Base-by-base conservation (phyloP, 2,888 invertebrate species). In the Heliconius charithonia region DNA sequence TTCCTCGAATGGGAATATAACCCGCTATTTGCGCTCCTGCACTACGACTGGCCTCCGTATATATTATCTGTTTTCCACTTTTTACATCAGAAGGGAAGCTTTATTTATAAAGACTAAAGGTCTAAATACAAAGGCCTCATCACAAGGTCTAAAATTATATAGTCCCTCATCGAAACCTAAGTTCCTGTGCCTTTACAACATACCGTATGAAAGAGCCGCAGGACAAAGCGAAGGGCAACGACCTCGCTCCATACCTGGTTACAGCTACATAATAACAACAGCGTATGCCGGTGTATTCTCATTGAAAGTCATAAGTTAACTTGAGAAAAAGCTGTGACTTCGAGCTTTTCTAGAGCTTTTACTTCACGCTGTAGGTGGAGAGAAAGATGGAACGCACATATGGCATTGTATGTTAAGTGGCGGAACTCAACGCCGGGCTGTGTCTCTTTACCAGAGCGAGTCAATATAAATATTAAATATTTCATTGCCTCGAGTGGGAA, bases 161-260 rank as follows among this genome's bases (percentile, higher is more conserved):
- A 63, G 25, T 41, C 63, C 56, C 41, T 74, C 74, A 45, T 67
- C 77, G 66, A 73, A 67, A 77, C 77, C 77, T 66, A 77, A 73
- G 79, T 80, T 79, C 75, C 75, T 75, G 73, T 41, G 72, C 72
- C 80, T 81, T 82, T 82, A 81, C 77, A 76, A 80, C 72, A 73
- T 71, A 73, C 82, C 81, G 82, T 82, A 81, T 77, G 80, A 77
- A 81, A 80, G 80, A 79, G 69, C 85, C 84, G 85, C 89, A 88
- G 90, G 92, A 94, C 93, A 93, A 93, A 91, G 91, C 89, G 80
- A 85, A 84, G 92, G 92, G 88, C 92, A 88, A 87, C 87, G 92
- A 93, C 87, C 87, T 81, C 71, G 29, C 67, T 51, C 76, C 71
- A 71, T 77, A 77, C 77, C 71, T 71, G 77, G 71, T 37, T 22